Conservation (phyloP, 2,113 vertebrate genomes). For the Camelus dromedarius region DNA sequence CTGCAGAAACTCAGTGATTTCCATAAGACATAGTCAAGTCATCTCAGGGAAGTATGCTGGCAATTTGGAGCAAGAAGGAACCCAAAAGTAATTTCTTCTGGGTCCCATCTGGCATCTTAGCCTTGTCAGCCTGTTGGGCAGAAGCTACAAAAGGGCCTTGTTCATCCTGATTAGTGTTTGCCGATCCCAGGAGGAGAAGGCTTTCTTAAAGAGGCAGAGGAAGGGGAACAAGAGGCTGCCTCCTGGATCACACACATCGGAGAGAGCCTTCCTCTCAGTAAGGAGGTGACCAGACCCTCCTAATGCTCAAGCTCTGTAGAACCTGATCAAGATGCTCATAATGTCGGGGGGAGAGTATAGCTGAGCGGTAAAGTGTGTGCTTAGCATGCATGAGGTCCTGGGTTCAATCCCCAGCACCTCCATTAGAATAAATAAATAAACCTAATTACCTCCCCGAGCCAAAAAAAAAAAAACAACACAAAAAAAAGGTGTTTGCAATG, state of each 20-base stretch:
- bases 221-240: not conserved
- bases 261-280: not conserved
- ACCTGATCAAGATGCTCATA: not conserved
- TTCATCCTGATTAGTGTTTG: not conserved
- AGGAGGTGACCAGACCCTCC: not conserved
- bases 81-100: not conserved
- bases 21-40: not conserved
- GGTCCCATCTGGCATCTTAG: not conserved
- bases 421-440: too few species aligned
- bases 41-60: not conserved
- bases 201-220: not conserved
- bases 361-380: too few species aligned
- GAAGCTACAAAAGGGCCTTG: not conserved
- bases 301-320: not conserved
- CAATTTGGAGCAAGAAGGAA: not conserved
- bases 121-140: not conserved
- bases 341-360: too few species aligned
- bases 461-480: too few species aligned
- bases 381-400: too few species aligned
- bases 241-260: not conserved
- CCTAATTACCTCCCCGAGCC: too few species aligned
- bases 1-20: constrained; percentile 17
- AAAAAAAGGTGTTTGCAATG: not conserved
- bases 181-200: not conserved
- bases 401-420: too few species aligned